A percentile compares a stretch with the other conserved stretches of the same genome.
Evolutionary conservation across 2,113 vertebrate species (phyloP).

Genomic region (Nestor notabilis): DNA sequence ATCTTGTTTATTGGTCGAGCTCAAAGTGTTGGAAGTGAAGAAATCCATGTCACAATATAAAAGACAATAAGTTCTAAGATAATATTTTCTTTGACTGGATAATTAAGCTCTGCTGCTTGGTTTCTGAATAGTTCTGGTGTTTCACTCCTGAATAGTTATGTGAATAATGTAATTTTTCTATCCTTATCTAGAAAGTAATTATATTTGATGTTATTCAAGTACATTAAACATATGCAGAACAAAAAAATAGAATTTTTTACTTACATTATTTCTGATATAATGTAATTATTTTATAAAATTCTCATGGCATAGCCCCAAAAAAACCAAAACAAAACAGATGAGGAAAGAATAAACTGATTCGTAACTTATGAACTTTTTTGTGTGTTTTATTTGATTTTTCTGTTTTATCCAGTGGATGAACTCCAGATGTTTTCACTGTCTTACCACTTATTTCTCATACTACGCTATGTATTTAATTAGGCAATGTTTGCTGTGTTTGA

Average conservation of each 20-base stretch:
- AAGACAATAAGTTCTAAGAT: background rate
- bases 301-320: background rate
- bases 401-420: background rate
- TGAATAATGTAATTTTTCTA: background rate
- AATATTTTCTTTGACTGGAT: background rate
- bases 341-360: background rate
- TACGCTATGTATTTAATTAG: background rate
- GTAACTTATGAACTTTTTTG: background rate
- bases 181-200: background rate
- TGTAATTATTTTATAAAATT: background rate
- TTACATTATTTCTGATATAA: background rate
- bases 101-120: background rate
- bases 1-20: background rate
- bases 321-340: background rate
- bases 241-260: background rate
- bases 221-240: background rate
- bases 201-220: background rate
- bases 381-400: background rate
- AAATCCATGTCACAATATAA: background rate
- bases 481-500: background rate
- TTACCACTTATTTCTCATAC: background rate
- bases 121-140: background rate
- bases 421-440: background rate
- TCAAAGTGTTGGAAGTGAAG: background rate
- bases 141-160: background rate